Base-by-base conservation (phyloP, 2,113 vertebrate species). In the Syrrhaptes paradoxus region DNA sequence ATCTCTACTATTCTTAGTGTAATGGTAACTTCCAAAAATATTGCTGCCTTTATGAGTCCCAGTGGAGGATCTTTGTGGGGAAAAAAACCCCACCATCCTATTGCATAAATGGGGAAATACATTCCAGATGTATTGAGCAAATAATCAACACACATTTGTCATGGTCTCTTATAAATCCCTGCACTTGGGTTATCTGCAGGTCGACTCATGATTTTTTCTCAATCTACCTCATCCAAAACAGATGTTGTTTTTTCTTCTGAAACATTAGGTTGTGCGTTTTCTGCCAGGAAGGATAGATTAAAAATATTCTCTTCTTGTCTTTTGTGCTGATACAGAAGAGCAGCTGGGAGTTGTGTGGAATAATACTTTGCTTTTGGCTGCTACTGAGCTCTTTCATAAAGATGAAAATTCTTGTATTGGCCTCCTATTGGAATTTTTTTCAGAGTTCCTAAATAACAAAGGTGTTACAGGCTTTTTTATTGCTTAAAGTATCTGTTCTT, bases 11-110 rank as follows among this genome's bases (percentile, higher is more conserved):
- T 95, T 96, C 83, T 95, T 90, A 87, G 57, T 81, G 73, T 88
- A 95, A 96, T 87, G 90, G 90, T 87, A 87, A 54, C 86, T 90
- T 93, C 73, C 86, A 84, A 87, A 95, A 96, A 96, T 93, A 92
- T 96, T 90, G 72, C 85, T 90, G 85, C 48, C 41, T 96, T 96
- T 93, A 93, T 86, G 92, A 90, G 66, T 92, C 93, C 83, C 86
- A 79, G 49, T 21, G 66, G 95, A 94, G 51, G 61, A 79, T 90
- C 65, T 68, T 94, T 59, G 62, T 48, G 31, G 1, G 5, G 55
- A 41, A 72, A 61, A 87, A 74, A 7, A 0, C 4, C 6, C 43
- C 59, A 78, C 25, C 52, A 67, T 90, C 32, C 19, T 94, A 28
- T 84, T 92, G 62, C 45, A 54, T 86, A 87, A 89, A 89, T 61